These are phyloP conservation scores for Dicrostonyx torquatus DNA, from an alignment of 2,797 vertebrate genomes.

Conservation along the genomic window DNA sequence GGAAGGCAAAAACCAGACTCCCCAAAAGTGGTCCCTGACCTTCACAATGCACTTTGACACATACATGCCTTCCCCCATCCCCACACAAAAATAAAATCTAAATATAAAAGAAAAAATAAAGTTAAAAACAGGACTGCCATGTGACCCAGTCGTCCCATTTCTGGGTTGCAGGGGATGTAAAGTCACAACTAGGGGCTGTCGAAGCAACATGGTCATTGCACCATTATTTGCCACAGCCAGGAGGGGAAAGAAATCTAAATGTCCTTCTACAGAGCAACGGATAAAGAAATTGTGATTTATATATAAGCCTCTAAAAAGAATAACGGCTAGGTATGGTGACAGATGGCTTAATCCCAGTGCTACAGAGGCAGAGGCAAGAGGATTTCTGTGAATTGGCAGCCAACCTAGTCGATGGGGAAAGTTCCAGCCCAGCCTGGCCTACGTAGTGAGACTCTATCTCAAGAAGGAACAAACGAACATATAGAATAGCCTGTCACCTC, in stretches of 20 bases:
- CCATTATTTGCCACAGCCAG: background rate
- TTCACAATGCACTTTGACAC: background rate
- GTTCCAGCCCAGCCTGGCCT: background rate
- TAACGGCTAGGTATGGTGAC: background rate
- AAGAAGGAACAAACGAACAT: background rate
- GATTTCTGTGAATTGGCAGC: background rate
- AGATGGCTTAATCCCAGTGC: background rate
- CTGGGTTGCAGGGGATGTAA: background rate
- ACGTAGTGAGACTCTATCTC: background rate
- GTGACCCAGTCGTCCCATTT: background rate
- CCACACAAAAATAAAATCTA: background rate
- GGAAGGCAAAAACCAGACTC: background rate
- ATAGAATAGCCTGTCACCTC: background rate
- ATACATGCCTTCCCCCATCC: background rate
- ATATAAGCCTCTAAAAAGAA: background rate
- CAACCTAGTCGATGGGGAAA: background rate
- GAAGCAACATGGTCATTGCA: background rate
- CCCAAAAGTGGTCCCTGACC: background rate
- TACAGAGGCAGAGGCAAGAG: background rate
- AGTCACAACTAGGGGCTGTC: background rate
- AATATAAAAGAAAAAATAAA: background rate
- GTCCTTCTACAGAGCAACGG: background rate
- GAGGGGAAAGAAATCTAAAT: background rate
- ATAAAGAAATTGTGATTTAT: background rate
- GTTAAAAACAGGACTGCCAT: background rate